Base-by-base conservation (phyloP, 2,797 vertebrate species). In the Helicolenus hilgendorfi region DNA sequence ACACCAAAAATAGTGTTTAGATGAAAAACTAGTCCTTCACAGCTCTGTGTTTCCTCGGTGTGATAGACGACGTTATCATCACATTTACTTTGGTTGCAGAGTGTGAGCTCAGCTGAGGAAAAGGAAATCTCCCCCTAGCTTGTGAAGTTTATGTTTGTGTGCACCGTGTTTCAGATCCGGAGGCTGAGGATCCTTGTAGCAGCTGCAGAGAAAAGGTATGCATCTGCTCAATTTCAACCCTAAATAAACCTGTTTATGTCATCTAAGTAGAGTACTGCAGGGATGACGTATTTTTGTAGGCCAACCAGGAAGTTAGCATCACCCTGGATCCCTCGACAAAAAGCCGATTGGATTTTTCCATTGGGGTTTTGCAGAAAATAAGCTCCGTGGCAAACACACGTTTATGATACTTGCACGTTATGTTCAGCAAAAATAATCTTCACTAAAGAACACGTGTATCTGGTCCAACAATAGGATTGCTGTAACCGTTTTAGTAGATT, bases 151-250 rank as follows among this genome's bases (percentile, higher is more conserved):
- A 0, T 65, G 35, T 78, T 31, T 77, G 15, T 87, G 27, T 73
- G 35, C 38, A 60, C 72, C 0, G 0, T 78, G 33, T 91, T 85
- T 89, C 81, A 97, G 97, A 96, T 97, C 75, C 94, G 96, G 78
- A 96, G 96, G 82, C 77, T 99, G 65, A 98, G 96, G 45, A 92
- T 95, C 27, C 97, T 98, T 56, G 91, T 99, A 72, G 98, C 98
- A 67, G 81, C 94, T 3, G 67, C 96, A 76, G 98, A 98, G 92
- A 98, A 97, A 94, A 98, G 97, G 98, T 99, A 77, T 11, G 11
- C 14, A 35, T 53, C 38, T 27, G 2, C 41, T 35, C 5, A 22
- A 18, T 24, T 76, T 63, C 1, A 45, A 68, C 18, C 63, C 11
- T 11, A 7, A 69, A 5, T n/a, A 20, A 27, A 22, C n/a, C 18